Evolutionary conservation across 2,888 invertebrate species (phyloP).

Genomic region (Timema podura): DNA sequence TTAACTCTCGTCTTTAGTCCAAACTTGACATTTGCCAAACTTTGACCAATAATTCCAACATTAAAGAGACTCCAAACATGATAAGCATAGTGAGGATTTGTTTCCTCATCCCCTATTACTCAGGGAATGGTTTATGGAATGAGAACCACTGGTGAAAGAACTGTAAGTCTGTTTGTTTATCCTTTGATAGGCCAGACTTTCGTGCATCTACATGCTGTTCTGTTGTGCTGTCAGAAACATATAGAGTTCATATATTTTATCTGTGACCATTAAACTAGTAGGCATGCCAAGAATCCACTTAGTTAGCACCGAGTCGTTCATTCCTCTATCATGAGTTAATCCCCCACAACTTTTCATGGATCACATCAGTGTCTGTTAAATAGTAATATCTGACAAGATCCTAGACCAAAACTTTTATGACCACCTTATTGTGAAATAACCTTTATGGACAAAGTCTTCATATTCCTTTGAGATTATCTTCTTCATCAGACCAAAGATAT

Average conservation of each 20-base stretch:
- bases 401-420: background rate
- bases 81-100: no score
- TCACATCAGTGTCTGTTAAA: background rate
- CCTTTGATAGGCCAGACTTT: background rate
- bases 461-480: background rate
- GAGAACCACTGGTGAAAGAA: background rate
- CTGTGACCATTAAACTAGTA: background rate
- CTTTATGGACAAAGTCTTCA: background rate
- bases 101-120: background rate
- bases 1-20: background rate
- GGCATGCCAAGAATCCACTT: background rate
- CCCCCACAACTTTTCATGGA: slow-evolving; percentile 1
- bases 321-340: background rate
- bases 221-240: background rate
- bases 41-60: background rate
- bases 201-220: background rate
- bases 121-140: background rate
- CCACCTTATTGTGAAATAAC: background rate
- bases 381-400: background rate
- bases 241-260: background rate
- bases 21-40: background rate
- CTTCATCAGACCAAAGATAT: background rate
- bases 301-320: background rate
- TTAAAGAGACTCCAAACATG: no score
- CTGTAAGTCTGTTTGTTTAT: slow-evolving; percentile 4